phyloP scores from a whole-genome alignment of 2,797 vertebrate species.

The Sparidentex hasta region DNA sequence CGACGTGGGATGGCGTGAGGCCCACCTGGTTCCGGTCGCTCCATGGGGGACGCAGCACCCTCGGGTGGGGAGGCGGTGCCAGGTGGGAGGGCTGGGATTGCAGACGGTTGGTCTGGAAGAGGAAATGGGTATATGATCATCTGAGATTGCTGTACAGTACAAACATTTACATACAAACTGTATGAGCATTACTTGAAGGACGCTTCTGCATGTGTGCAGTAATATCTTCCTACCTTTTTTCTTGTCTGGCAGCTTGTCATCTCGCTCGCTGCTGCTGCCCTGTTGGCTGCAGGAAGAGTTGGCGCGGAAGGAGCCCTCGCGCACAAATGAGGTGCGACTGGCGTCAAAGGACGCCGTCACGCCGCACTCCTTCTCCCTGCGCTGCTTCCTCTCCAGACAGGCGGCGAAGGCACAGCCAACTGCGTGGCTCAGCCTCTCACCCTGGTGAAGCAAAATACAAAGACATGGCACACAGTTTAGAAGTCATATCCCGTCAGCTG shows the following conservation, averaged over 20 bases:
- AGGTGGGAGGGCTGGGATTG: constrained; percentile 78
- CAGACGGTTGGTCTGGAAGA: constrained; percentile 75
- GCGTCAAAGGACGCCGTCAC: constrained; percentile 94
- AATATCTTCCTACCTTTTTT: constrained; percentile 87
- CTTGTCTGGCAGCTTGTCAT: constrained; percentile 88
- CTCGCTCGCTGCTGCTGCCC: constrained; percentile 78
- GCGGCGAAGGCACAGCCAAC: constrained; percentile 95
- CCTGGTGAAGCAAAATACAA: constrained; percentile 74
- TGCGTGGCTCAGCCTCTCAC: constrained; percentile 93
- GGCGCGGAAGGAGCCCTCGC: constrained; percentile 92
- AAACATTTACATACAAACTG: not conserved
- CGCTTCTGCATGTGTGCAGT: not conserved
- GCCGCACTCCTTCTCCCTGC: constrained; percentile 93
- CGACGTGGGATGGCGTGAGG: constrained; percentile 93
- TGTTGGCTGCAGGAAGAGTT: constrained; percentile 85
- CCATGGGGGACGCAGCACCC: constrained; percentile 88
- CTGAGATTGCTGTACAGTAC: not conserved
- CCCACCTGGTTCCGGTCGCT: constrained; percentile 87
- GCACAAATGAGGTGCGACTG: constrained; percentile 92
- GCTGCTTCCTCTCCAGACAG: constrained; percentile 94
- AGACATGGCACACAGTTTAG: not conserved
- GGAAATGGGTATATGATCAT: constrained; percentile 1
- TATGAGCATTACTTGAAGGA: not conserved
- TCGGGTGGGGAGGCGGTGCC: constrained; percentile 90
- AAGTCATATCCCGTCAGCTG: not conserved